phyloP scores from a whole-genome alignment of 2,113 vertebrate genomes.

The Enhydra lutris region DNA sequence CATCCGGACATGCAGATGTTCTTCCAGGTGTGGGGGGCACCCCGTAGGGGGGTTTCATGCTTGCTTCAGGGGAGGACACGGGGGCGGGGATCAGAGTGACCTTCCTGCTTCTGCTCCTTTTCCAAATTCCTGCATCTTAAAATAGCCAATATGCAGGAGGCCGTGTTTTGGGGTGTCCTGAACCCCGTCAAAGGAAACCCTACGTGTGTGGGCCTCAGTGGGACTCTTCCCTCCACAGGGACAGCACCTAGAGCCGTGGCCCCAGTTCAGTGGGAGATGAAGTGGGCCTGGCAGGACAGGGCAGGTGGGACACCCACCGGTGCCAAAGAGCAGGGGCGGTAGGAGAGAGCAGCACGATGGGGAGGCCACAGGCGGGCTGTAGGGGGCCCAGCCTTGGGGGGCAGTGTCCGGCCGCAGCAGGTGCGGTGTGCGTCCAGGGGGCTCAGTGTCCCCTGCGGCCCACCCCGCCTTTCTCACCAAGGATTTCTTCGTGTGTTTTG shows the following conservation, averaged over 20 bases:
- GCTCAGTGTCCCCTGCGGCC: neutral
- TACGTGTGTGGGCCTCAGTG: rapidly evolving
- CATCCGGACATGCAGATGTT: rapidly evolving
- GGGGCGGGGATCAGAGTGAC: neutral
- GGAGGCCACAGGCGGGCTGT: neutral
- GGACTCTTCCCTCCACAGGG: neutral
- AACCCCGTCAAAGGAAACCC: neutral
- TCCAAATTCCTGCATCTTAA: neutral
- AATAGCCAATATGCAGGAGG: neutral
- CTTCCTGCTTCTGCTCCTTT: neutral
- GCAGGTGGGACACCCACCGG: neutral
- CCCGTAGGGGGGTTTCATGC: neutral
- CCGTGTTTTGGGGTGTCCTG: neutral
- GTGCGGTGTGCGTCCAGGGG: neutral
- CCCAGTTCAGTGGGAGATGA: no score
- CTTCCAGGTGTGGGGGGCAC: neutral
- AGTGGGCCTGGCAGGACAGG: neutral
- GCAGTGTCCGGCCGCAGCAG: neutral
- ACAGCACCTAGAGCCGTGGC: neutral
- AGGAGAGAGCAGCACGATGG: rapidly evolving
- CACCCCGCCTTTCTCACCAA: neutral
- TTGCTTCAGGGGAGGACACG: neutral
- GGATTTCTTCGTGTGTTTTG: neutral
- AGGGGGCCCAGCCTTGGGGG: neutral
- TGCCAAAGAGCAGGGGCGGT: neutral